Percentiles rank a stretch among this genome's conserved stretches.
These are phyloP conservation scores for Tribolium castaneum DNA, from an alignment of 1,140 invertebrate genomes.

Conservation along the genomic window DNA sequence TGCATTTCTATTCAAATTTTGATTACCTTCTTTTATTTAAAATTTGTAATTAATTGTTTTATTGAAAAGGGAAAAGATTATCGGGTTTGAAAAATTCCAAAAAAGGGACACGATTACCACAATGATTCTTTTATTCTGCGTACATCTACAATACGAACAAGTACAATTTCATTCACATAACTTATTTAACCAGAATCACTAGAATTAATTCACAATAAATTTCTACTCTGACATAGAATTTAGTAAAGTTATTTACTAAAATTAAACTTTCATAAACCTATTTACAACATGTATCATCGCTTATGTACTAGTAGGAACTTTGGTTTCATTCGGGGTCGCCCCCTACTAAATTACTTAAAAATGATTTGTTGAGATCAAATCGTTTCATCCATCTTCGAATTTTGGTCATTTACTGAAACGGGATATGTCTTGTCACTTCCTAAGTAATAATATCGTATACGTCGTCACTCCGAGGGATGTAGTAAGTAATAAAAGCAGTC, in stretches of 20 bases:
- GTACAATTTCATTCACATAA: conserved; percentile 56
- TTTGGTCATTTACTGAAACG: conserved; percentile 3
- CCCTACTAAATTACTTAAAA: conserved; percentile 9
- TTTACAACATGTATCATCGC: conserved; percentile 41
- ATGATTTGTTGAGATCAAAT: conserved; percentile 17
- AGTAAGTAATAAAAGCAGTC: conserved; percentile 1
- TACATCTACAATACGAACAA: conserved; percentile 59
- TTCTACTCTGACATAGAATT: conserved; percentile 44
- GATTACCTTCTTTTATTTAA: too few species aligned
- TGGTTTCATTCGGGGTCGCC: conserved; percentile 57
- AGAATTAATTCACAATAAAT: conserved; percentile 33
- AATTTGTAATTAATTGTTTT: too few species aligned
- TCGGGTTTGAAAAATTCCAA: not conserved
- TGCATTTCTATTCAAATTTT: too few species aligned
- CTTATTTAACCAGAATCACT: conserved; percentile 40
- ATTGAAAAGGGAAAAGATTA: too few species aligned
- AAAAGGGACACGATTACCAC: conserved; percentile 35
- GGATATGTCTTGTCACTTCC: conserved; percentile 4
- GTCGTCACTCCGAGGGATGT: not conserved
- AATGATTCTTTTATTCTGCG: conserved; percentile 50
- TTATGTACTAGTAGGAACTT: conserved; percentile 60
- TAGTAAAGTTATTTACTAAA: conserved; percentile 45
- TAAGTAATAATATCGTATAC: not conserved
- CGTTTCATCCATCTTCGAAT: not conserved
- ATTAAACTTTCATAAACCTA: conserved; percentile 37